Evolutionary conservation across 2,113 vertebrate genomes (phyloP).

Genomic region (Dromaius novaehollandiae): DNA sequence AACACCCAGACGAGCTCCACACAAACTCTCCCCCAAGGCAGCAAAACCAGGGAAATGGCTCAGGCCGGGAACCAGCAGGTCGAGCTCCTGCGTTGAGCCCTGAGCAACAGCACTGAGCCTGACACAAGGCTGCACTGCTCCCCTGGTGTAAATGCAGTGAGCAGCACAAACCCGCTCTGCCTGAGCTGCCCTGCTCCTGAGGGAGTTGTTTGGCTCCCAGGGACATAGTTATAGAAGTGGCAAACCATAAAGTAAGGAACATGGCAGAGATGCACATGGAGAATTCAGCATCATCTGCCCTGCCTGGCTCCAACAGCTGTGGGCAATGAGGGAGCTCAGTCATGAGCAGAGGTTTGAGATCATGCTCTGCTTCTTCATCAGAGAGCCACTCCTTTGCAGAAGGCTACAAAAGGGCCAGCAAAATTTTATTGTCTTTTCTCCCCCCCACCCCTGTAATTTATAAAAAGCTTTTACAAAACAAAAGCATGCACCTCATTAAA

Average conservation of each 20-base stretch:
- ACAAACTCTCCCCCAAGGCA: too few relatives aligned
- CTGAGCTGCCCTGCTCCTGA: too few relatives aligned
- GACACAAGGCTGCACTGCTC: too few relatives aligned
- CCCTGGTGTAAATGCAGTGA: too few relatives aligned
- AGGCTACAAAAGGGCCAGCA: conserved; percentile 84
- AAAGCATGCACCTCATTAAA: conserved; percentile 71
- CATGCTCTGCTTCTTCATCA: conserved; percentile 63
- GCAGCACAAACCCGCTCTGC: not conserved
- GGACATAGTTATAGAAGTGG: not conserved
- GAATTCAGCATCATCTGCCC: too few relatives aligned
- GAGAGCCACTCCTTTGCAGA: conserved; percentile 57
- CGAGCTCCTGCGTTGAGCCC: too few relatives aligned
- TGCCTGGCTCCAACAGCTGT: not conserved
- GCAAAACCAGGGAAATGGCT: too few relatives aligned
- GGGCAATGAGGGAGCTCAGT: conserved; percentile 78
- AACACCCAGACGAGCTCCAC: too few relatives aligned
- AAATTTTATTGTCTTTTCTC: not conserved
- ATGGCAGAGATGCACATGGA: rapidly evolving
- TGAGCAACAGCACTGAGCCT: too few relatives aligned
- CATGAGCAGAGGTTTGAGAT: conserved; percentile 62
- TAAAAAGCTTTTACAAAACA: conserved; percentile 77
- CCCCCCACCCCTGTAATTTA: conserved; percentile 71
- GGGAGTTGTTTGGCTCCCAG: too few relatives aligned
- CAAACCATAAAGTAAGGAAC: not conserved
- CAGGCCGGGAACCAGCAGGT: too few relatives aligned